Base-by-base conservation (phyloP, 2,888 invertebrate genomes). In the Cerastoderma edule region DNA sequence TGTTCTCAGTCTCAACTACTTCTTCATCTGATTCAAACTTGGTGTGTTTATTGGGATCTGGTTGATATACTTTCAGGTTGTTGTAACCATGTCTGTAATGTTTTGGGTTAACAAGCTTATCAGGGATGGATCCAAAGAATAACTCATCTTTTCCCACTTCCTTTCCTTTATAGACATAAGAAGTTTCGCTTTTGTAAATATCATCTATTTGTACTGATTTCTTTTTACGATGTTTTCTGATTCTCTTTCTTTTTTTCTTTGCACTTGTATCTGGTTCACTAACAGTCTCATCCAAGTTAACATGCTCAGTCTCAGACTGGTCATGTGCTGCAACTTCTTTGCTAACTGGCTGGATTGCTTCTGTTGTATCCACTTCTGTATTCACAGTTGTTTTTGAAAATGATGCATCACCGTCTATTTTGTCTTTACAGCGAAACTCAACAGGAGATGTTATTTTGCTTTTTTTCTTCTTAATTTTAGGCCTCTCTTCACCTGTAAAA, bases 11-110 rank as follows among this genome's bases (percentile, higher is more conserved):
- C 22, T 46, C 46, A 46, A 50, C 50, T 8, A 32, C 24, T 19
- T 72, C 67, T 46, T 78, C 76, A 46, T 80, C 80, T 24, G 75
- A 75, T 1, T 63, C 46, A 64, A 78, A 82, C 44, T 66, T 76
- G 19, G 57, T 75, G 54, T 75, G 76, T 33, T 48, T 57, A 46
- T 78, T 83, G 30, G 80, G 71, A n/a, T 68, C 50, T 13, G 73
- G 76, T 8, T 57, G 30, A 44, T 71, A 80, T 1, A 66, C 46
- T 28, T 71, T 70, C 28, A 74, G 48, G 56, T 80, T 80, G 46
- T 69, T 73, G 56, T 80, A 80, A 22, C 74, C 68, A 65, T 76
- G 72, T 32, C 80, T 67, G 64, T 80, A 80, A 39, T 71, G 48
- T 44, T 71, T 71, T 4, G 80, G 80, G 27, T 64, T 27, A 30